phyloP scores from a whole-genome alignment of 30 jellyfish, hydroid and myxozoan species.

The Aurelia aurita region DNA sequence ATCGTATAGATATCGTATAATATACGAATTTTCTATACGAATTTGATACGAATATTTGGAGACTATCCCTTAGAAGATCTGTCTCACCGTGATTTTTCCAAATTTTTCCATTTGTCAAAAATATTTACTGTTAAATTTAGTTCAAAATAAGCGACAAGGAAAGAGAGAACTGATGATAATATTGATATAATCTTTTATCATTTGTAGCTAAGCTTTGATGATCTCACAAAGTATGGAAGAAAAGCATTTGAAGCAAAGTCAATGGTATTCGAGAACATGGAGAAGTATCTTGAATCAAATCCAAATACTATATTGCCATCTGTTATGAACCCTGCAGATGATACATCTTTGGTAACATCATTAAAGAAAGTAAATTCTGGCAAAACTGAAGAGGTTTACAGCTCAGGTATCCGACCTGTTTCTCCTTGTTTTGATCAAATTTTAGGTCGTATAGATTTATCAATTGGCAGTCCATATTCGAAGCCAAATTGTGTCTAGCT shows the following conservation, averaged over 20 bases:
- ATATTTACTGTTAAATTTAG: no score
- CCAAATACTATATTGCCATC: conserved; percentile 23
- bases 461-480: no score
- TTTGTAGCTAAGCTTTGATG: conserved; percentile 62
- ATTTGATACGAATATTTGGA: no score
- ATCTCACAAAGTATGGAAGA: conserved; percentile 36
- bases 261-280: conserved; percentile 31
- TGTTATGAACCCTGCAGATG: conserved; percentile 11
- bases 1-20: no score
- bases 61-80: no score
- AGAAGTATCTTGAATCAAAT: conserved; percentile 17
- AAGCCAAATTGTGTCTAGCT: no score
- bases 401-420: conserved; percentile 17
- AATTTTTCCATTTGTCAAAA: no score
- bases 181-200: neutral
- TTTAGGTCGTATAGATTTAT: no score
- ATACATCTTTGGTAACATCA: neutral
- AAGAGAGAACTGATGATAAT: neutral
- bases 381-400: conserved; percentile 38
- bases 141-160: neutral
- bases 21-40: no score
- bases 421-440: no score
- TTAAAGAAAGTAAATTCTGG: conserved; percentile 15
- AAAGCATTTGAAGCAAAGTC: conserved; percentile 28
- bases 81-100: no score